Base-by-base conservation (phyloP, 2,888 invertebrate species). In the Hyalella azteca region DNA sequence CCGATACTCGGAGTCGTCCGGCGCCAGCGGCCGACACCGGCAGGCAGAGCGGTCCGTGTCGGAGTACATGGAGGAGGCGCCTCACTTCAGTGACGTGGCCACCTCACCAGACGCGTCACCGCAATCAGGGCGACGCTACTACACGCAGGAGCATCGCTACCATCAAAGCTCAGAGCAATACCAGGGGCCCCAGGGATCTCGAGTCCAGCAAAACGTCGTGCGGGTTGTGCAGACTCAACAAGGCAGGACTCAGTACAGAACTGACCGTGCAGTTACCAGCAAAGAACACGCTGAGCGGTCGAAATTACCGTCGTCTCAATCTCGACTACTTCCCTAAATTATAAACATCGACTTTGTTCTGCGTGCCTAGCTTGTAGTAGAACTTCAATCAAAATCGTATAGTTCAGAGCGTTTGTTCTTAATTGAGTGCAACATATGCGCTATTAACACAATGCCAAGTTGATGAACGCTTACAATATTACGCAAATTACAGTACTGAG, bases 1-100 rank as follows among this genome's bases (percentile, higher is more conserved):
- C 48, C n/a, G 81, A 36, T 83, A 80, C 73, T 83, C 83, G 9
- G 84, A 59, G 48, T 82, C 82, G n/a, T 84, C 84, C 2, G 66
- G 77, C 13, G 81, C 81, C 48, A 79, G 83, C 77, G 78, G 79
- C 19, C 77, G 49, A 11, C 75, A 54, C 41, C 50, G 76, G 13
- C 81, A 79, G 60, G 75, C 75, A 13, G 84, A 82, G 36, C 75
- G 82, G 26, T 78, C 81, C 40, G 73, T 77, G 41, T 79, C 78
- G 15, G 84, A 82, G 73, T 81, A 76, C 76, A 79, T 79, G 41
- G 83, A 84, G 77, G 84, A 79, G 39, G 73, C 83, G 3, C 81
- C 84, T 22, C 84, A 81, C 73, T 41, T 82, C 26, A 82, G 82
- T 54, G 84, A 84, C 32, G 48, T 49, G 40, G 79, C 60, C 29